Percentiles rank a stretch among this genome's conserved stretches.
These are phyloP conservation scores for Andrena trimmerana DNA, from an alignment of 2,888 invertebrate genomes.

Conservation along the genomic window DNA sequence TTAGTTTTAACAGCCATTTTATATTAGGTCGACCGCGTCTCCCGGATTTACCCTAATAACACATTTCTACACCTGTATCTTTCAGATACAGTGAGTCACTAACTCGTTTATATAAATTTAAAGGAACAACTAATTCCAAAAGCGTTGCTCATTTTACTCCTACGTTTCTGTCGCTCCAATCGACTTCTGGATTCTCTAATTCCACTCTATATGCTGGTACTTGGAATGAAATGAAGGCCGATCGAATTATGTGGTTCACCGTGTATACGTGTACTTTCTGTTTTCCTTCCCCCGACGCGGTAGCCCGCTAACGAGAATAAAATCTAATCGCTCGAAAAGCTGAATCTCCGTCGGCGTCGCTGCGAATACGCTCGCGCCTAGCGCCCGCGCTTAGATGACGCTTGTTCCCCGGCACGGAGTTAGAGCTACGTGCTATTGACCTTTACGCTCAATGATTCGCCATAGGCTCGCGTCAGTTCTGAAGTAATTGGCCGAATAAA, in stretches of 20 bases:
- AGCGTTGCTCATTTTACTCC: no score
- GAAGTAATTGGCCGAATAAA: slow-evolving; percentile 68
- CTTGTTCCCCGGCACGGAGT: slow-evolving; percentile 56
- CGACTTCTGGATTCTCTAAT: no score
- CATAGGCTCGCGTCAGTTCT: slow-evolving; percentile 61
- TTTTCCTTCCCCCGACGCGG: neutral
- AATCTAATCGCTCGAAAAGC: slow-evolving; percentile 46
- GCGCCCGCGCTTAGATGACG: slow-evolving; percentile 41
- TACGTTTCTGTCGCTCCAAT: no score
- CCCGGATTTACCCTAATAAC: no score
- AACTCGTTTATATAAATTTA: no score
- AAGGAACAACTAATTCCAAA: no score
- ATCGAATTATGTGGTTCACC: neutral
- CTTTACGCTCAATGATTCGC: slow-evolving; percentile 71
- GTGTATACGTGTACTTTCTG: neutral
- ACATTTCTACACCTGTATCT: no score
- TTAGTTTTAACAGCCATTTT: no score
- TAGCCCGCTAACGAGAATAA: slow-evolving; percentile 33
- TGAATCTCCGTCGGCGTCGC: slow-evolving; percentile 30
- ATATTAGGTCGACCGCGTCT: no score
- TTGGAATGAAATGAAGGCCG: neutral
- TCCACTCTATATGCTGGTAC: no score
- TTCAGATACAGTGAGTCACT: no score
- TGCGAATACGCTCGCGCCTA: slow-evolving; percentile 34
- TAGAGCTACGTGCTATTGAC: slow-evolving; percentile 69